Conservation (phyloP, 2,113 vertebrate genomes). For the Pardalotus punctatus region DNA sequence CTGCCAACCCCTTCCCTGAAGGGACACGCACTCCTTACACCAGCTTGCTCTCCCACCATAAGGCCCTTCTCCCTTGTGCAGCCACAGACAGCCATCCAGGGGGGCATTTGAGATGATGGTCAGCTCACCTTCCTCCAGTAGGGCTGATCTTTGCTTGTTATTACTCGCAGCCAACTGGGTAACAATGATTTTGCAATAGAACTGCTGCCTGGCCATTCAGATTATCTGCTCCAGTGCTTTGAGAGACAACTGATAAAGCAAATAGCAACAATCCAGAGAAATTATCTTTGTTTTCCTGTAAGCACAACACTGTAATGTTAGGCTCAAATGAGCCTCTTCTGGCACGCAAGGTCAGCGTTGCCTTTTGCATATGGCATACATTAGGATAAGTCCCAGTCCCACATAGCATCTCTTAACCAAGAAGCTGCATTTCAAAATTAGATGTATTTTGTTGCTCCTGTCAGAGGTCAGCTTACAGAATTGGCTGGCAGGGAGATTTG, state of each 20-base stretch:
- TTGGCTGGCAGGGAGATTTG: not conserved
- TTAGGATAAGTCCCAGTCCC: not conserved
- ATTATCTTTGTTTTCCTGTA: not conserved
- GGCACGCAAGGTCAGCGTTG: not conserved
- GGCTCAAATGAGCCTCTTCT: not conserved
- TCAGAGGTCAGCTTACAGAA: not conserved
- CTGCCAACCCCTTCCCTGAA: not conserved
- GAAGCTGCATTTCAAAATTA: not conserved
- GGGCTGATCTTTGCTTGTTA: not conserved
- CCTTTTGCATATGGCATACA: not conserved
- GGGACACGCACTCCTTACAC: rapidly evolving
- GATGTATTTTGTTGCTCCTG: not conserved
- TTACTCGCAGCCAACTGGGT: not conserved
- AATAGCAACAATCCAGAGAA: not conserved
- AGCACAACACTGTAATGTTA: not conserved
- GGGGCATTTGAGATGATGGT: not conserved
- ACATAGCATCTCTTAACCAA: not conserved
- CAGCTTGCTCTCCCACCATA: rapidly evolving
- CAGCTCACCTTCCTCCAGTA: not conserved
- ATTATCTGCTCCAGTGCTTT: not conserved
- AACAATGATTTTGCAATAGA: not conserved
- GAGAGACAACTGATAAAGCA: constrained; percentile 12
- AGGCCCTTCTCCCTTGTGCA: not conserved
- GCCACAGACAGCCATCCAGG: rapidly evolving
- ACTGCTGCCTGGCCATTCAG: not conserved